Percentiles rank a stretch among this genome's conserved stretches.
Conservation (phyloP, 2,113 vertebrate species). For the Chlorodrepanis virens region DNA sequence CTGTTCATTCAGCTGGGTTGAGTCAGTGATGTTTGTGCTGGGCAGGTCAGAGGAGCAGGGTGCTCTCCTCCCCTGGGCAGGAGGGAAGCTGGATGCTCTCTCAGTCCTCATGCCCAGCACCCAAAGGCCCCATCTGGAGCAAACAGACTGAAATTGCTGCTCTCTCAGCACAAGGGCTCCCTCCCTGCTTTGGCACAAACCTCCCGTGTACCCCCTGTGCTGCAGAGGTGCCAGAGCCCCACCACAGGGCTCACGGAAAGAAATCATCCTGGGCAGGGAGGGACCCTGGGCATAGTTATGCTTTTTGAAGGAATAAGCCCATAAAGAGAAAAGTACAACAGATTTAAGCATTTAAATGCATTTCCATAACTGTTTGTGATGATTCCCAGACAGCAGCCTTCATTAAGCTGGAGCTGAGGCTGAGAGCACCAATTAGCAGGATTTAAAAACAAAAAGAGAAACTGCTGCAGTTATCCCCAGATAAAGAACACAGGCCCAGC, state of each 20-base stretch:
- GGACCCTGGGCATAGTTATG: background rate
- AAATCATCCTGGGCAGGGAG: background rate
- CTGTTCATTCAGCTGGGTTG: background rate
- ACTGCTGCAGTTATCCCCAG: background rate
- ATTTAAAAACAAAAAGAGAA: background rate
- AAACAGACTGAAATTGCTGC: background rate
- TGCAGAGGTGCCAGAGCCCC: background rate
- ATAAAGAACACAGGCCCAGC: background rate
- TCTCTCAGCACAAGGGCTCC: background rate
- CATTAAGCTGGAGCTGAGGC: constrained; percentile 5
- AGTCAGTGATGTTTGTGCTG: background rate
- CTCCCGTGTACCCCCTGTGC: background rate
- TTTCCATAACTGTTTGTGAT: background rate
- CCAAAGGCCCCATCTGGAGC: background rate
- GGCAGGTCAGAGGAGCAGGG: background rate
- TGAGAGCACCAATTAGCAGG: constrained; percentile 8
- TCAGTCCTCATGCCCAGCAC: background rate
- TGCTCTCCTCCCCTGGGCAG: background rate
- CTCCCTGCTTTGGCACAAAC: background rate
- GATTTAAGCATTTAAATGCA: background rate
- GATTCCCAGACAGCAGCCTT: constrained; percentile 22
- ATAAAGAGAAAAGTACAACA: background rate
- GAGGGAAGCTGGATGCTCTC: background rate
- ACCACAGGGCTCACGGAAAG: background rate
- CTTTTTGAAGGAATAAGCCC: background rate